Conservation (phyloP, 2,113 vertebrate genomes). For the Datnioides undecimradiatus region DNA sequence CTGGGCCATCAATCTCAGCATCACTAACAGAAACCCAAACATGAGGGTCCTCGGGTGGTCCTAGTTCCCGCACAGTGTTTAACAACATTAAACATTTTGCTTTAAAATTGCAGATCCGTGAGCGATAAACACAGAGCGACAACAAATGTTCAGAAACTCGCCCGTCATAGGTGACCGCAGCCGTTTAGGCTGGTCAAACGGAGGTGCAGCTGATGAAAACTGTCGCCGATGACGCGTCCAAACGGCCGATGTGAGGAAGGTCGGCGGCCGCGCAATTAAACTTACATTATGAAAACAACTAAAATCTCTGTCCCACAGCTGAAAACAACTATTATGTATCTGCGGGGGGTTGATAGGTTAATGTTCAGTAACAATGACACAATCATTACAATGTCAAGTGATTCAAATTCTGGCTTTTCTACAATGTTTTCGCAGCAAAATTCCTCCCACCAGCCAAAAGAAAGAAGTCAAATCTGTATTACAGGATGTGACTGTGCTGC, state of each 20-base stretch:
- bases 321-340: neutral
- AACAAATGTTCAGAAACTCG: neutral
- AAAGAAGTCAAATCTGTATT: neutral
- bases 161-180: neutral
- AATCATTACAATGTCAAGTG: constrained; percentile 11
- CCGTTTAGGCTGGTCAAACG: neutral
- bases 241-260: neutral
- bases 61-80: too few species aligned
- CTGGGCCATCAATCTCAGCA: too few species aligned
- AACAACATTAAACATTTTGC: neutral
- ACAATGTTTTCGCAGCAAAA: neutral
- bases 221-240: neutral
- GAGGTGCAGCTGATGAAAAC: neutral
- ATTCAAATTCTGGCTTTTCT: constrained; percentile 1
- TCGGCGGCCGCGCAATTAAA: neutral
- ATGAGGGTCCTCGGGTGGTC: neutral
- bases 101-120: neutral
- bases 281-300: constrained; percentile 2
- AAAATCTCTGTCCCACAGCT: neutral
- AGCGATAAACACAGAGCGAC: neutral
- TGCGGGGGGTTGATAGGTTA: constrained; percentile 19
- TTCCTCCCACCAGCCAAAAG: neutral
- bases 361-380: constrained; percentile 19
- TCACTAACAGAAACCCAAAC: constrained; percentile 45
- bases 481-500: neutral